These are phyloP conservation scores for Microctonus hyperodae DNA, from an alignment of 2,888 invertebrate species.

Conservation along the genomic window DNA sequence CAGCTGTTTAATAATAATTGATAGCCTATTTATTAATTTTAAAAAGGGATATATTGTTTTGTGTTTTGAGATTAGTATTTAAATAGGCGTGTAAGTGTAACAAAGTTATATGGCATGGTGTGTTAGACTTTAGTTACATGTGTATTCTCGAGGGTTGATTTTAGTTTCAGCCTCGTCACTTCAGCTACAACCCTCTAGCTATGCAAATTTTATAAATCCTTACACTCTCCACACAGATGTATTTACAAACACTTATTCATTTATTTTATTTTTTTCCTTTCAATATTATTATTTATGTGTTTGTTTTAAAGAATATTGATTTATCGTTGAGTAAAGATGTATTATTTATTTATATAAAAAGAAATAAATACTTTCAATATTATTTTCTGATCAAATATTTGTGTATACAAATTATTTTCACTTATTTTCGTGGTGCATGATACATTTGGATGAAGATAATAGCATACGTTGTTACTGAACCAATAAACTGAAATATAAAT, in stretches of 20 bases:
- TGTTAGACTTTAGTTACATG: conserved; percentile 9
- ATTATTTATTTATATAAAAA: too few relatives aligned
- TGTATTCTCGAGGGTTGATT: background rate
- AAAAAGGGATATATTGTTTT: background rate
- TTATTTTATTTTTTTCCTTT: too few relatives aligned
- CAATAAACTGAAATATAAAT: conserved; percentile 10
- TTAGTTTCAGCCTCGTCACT: background rate
- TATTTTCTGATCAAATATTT: too few relatives aligned
- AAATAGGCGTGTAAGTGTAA: background rate
- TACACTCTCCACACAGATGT: background rate
- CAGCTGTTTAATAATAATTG: too few relatives aligned
- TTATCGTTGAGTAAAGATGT: too few relatives aligned
- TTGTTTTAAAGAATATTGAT: too few relatives aligned
- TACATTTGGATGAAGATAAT: conserved; percentile 11
- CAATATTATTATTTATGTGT: background rate
- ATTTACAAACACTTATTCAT: background rate
- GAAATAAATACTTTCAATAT: too few relatives aligned
- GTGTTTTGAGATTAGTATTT: background rate
- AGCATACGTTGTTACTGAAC: conserved; percentile 9
- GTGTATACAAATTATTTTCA: background rate
- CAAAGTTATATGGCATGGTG: background rate
- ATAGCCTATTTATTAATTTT: background rate
- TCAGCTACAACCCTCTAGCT: background rate
- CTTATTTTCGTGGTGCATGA: background rate
- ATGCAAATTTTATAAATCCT: conserved; percentile 14